Evolutionary conservation across 1,140 invertebrate species (phyloP), one percentile per base, ranked within the genome.

Genomic region (Leptestheria dahalacensis): DNA sequence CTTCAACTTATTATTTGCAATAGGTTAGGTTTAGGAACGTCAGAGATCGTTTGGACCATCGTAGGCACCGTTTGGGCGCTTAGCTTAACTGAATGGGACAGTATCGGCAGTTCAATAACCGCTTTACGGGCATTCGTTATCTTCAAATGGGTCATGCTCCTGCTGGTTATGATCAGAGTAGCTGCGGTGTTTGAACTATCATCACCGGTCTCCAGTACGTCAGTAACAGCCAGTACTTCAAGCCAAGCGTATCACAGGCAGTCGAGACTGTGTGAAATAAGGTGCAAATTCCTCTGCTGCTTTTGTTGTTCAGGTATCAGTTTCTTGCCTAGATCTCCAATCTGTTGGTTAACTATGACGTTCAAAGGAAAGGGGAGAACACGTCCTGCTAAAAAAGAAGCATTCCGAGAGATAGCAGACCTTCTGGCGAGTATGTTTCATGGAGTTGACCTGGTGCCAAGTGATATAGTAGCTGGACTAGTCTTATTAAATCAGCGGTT

Each of bases 391-490:
- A 33, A 54, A 18, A 61, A 61, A 20, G 54, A 55, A 24, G 60
- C 54, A 0, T 61, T 56, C 26, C 18, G 51, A 21, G 60, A 62
- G 50, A 29, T 63, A 11, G 54, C 59, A 1, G 82, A 78, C 66
- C 71, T 88, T 9, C 73, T 87, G 62, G 83, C 79, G 65, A 79
- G 82, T 2, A 75, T 88, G 61, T 88, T 88, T 69, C 77, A 88
- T 68, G 86, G 85, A 62, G 82, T 86, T 1, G 87, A 94, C 73
- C 72, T 92, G 23, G 89, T 94, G 2, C 84, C 89, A 0, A 89
- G 88, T 0, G 91, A 95, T 68, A 78, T 93, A 18, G 80, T 89
- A 49, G 88, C 89, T 12, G 91, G 89, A 3, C 81, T 88, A 59
- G 79, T 94, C 20, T 74, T 95, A 3, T 73, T 93, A 0, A 72